Evolutionary conservation across 1,140 invertebrate genomes (phyloP).

Genomic region (Eueides isabella): DNA sequence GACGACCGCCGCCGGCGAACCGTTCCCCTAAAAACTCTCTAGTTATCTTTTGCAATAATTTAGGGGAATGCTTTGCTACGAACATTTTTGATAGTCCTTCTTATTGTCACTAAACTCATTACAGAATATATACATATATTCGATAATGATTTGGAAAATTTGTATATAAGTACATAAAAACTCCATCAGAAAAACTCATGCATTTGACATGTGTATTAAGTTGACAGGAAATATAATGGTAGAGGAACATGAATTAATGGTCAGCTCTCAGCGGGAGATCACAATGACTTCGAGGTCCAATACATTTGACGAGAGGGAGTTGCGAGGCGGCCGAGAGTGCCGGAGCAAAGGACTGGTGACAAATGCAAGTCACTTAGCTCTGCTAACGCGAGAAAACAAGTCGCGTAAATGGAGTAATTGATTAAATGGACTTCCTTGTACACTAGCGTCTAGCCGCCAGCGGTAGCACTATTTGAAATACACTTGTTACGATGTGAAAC

Average conservation of each 20-base stretch:
- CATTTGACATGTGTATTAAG: constrained; percentile 21
- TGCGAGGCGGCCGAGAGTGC: not conserved
- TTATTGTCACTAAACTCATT: too few relatives aligned
- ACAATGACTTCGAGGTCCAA: constrained; percentile 24
- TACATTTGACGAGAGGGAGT: constrained; percentile 16
- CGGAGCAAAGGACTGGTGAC: not conserved
- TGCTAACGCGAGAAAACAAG: not conserved
- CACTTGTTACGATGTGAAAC: constrained; percentile 6
- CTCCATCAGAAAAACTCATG: not conserved
- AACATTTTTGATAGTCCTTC: too few relatives aligned
- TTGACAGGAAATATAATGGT: constrained; percentile 4
- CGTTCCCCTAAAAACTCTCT: not conserved
- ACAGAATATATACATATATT: too few relatives aligned
- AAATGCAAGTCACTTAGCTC: constrained; percentile 23
- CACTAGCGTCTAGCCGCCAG: too few relatives aligned
- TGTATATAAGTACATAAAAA: too few relatives aligned
- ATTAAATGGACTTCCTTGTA: constrained; percentile 26
- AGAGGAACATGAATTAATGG: constrained; percentile 16
- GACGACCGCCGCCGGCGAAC: not conserved
- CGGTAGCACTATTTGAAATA: not conserved
- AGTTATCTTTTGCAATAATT: not conserved
- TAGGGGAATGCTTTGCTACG: not conserved
- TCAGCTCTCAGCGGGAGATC: constrained; percentile 23
- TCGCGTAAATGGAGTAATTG: not conserved
- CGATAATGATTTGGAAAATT: too few relatives aligned